Percentiles rank a stretch among this genome's conserved stretches.
Conservation (phyloP, 2,797 vertebrate species). For the Mormyrops attenuatus region DNA sequence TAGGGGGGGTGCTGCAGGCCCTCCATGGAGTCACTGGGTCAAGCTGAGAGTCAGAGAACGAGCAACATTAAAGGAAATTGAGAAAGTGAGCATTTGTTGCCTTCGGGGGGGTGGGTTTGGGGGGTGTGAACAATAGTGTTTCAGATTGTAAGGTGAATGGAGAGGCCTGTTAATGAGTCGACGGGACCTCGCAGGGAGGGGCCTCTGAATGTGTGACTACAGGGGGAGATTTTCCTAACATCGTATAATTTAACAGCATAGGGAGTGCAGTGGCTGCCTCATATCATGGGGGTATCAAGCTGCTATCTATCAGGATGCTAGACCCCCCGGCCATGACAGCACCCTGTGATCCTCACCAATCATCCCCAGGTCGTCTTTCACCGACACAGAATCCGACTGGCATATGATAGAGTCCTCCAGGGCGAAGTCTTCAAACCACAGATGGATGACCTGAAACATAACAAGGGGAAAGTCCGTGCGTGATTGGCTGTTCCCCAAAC, state of each 20-base stretch:
- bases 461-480: background rate
- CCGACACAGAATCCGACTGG: slow-evolving; percentile 54
- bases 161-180: background rate
- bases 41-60: background rate
- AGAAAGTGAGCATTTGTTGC: background rate
- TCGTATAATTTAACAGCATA: background rate
- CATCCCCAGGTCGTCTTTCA: slow-evolving; percentile 56
- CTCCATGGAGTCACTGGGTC: background rate
- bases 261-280: background rate
- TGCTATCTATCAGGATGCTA: background rate
- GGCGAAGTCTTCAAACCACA: slow-evolving; percentile 68
- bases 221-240: background rate
- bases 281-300: background rate
- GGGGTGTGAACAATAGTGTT: background rate
- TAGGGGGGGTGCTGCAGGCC: background rate
- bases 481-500: background rate
- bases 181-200: background rate
- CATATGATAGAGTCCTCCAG: slow-evolving; percentile 56
- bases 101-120: background rate
- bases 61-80: background rate
- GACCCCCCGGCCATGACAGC: background rate
- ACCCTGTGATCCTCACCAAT: slow-evolving; percentile 51
- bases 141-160: background rate
- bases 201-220: background rate
- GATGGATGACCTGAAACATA: slow-evolving; percentile 61